Base-by-base conservation (phyloP, 2,888 invertebrate genomes). In the Tridacna gigas region DNA sequence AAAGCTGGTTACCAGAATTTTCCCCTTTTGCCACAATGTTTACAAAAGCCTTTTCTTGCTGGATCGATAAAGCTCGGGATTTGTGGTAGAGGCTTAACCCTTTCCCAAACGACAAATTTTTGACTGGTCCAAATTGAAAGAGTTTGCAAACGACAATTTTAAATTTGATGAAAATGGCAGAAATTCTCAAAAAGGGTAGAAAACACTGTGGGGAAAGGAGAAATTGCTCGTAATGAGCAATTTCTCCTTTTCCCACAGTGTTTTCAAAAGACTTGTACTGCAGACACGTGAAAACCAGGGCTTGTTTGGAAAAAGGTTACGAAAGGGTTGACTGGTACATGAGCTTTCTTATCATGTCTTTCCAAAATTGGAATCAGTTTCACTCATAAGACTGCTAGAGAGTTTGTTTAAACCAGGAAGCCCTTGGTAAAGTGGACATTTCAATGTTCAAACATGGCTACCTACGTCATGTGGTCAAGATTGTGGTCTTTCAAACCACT, bases 331-430 rank as follows among this genome's bases (percentile, higher is more conserved):
- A 56, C 11, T 56, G 2, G 56, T 11, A 56, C 56, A 15, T 20
- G 2, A 56, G 3, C 18, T 3, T 56, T 56, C 56, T n/a, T 56
- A 15, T 56, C 56, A 56, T 20, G 2, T 37, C 37, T 26, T 65
- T 65, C 65, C 26, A 65, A 65, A 65, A 28, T 28, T 65, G 28
- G 65, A 65, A 65, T 28, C 61, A 28, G 15, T 65, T 65, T 18
- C 18, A 1, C n/a, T 67, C 45, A 13, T 37, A 28, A 37, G 67
- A 67, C 67, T 45, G 9, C 67, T 45, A 28, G 4, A 45, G 11
- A 67, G 45, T 67, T 67, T 67, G 11, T 45, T 45, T 67, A 67
- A 26, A 67, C 67, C 67, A 67, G 67, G 67, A 67, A 45, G 67
- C 45, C 45, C 45, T 45, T 18, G n/a, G 12, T 37, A 12, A 45